phyloP scores from a whole-genome alignment of 2,113 vertebrate genomes.

The Talpa occidentalis region DNA sequence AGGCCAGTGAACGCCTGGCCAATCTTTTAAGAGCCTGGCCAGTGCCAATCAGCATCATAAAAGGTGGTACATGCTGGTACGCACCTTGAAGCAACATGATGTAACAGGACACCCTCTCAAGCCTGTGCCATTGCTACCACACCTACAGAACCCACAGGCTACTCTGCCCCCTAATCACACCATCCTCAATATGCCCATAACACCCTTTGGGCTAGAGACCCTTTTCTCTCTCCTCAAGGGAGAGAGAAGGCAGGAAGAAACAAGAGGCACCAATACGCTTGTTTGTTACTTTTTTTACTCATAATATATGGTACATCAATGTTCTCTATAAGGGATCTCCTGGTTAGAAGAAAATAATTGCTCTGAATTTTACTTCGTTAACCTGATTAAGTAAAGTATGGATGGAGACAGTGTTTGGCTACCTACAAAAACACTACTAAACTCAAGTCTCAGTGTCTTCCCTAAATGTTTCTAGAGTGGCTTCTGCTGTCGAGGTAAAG shows the following conservation, averaged over 20 bases:
- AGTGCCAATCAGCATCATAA: not conserved
- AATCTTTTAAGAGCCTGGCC: not conserved
- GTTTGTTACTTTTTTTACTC: not conserved
- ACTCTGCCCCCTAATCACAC: not conserved
- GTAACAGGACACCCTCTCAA: not conserved
- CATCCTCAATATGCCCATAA: not conserved
- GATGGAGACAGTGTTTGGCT: not conserved
- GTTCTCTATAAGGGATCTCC: not conserved
- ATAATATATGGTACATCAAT: rapidly evolving
- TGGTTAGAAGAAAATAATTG: not conserved
- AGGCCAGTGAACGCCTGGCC: not conserved
- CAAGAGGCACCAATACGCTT: not conserved
- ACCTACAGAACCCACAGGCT: not conserved
- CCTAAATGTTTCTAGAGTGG: not conserved
- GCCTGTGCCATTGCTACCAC: not conserved
- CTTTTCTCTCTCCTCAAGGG: not conserved
- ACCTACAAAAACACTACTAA: not conserved
- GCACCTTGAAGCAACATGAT: not conserved
- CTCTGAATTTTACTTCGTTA: not conserved
- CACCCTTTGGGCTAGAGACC: not conserved
- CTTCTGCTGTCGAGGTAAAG: not conserved
- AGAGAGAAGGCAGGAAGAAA: not conserved
- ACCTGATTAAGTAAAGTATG: not conserved
- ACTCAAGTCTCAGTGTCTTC: not conserved
- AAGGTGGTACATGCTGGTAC: not conserved